These are phyloP conservation scores for Calyptommatus sinebrachiatus DNA, from an alignment of 2,113 vertebrate genomes.

Conservation along the genomic window DNA sequence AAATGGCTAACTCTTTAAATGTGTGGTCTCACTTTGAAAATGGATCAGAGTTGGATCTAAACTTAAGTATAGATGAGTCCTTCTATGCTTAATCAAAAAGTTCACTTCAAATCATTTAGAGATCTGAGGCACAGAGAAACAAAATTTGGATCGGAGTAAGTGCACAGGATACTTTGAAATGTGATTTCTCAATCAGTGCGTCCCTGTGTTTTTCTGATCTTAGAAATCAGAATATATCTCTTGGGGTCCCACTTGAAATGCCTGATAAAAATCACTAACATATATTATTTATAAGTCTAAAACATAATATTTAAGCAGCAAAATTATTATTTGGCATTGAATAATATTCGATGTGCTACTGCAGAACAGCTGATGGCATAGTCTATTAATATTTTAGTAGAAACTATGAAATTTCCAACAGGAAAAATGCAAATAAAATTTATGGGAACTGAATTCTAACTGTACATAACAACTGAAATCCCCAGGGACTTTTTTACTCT, in stretches of 20 bases:
- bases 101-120: not conserved
- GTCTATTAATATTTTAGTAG: slow-evolving; percentile 21
- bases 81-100: not conserved
- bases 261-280: not conserved
- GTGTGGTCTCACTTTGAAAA: no score
- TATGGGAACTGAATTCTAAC: not conserved
- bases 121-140: not conserved
- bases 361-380: slow-evolving; percentile 10
- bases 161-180: not conserved
- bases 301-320: not conserved
- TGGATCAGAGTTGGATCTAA: no score
- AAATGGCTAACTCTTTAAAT: no score
- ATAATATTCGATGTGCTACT: not conserved
- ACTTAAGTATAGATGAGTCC: no score
- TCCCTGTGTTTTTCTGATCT: not conserved
- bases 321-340: slow-evolving; percentile 20
- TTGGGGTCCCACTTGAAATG: not conserved
- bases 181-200: not conserved
- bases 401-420: slow-evolving; percentile 19
- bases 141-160: not conserved
- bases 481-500: slow-evolving; percentile 21
- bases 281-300: not conserved
- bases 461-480: slow-evolving; percentile 25
- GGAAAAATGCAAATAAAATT: slow-evolving; percentile 27
- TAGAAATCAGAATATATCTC: not conserved